These are phyloP conservation scores for Coreius guichenoti DNA, from an alignment of 2,797 vertebrate species.

Conservation along the genomic window DNA sequence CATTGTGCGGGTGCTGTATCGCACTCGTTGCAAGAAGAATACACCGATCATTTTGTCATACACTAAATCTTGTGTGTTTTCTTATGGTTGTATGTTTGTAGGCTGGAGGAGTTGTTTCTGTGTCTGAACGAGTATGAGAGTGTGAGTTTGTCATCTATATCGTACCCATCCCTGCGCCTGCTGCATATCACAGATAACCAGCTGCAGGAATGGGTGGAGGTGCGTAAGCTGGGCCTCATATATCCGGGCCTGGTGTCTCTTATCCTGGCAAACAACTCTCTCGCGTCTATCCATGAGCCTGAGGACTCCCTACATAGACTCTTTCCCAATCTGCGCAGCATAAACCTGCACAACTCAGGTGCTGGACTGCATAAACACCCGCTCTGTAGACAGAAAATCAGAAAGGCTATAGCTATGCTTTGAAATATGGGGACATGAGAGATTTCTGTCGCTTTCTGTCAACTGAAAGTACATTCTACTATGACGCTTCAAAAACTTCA, in stretches of 20 bases:
- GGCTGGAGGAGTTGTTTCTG: slow-evolving; percentile 96
- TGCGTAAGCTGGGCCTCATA: slow-evolving; percentile 91
- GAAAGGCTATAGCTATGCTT: not conserved
- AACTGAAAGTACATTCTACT: not conserved
- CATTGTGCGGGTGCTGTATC: not conserved
- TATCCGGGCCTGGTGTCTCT: slow-evolving; percentile 89
- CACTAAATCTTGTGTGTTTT: slow-evolving; percentile 13
- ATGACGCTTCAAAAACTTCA: not conserved
- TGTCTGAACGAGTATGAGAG: slow-evolving; percentile 93
- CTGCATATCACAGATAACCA: slow-evolving; percentile 98
- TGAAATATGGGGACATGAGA: not conserved
- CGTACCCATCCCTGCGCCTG: slow-evolving; percentile 90
- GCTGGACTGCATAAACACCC: not conserved
- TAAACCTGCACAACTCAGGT: slow-evolving; percentile 99
- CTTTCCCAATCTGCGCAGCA: slow-evolving; percentile 90
- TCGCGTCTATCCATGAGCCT: slow-evolving; percentile 85
- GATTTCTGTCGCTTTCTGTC: not conserved
- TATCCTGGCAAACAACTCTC: slow-evolving; percentile 91
- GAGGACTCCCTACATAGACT: slow-evolving; percentile 84
- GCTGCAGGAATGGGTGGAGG: slow-evolving; percentile 92
- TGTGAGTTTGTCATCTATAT: slow-evolving; percentile 84
- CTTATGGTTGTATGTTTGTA: slow-evolving; percentile 62
- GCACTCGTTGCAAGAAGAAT: not conserved
- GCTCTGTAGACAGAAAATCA: slow-evolving; percentile 9
- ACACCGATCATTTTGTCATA: not conserved